Percentiles rank a stretch among this genome's conserved stretches.
Evolutionary conservation across 2,888 invertebrate genomes (phyloP).

Genomic region (Heteromurus nitidus): DNA sequence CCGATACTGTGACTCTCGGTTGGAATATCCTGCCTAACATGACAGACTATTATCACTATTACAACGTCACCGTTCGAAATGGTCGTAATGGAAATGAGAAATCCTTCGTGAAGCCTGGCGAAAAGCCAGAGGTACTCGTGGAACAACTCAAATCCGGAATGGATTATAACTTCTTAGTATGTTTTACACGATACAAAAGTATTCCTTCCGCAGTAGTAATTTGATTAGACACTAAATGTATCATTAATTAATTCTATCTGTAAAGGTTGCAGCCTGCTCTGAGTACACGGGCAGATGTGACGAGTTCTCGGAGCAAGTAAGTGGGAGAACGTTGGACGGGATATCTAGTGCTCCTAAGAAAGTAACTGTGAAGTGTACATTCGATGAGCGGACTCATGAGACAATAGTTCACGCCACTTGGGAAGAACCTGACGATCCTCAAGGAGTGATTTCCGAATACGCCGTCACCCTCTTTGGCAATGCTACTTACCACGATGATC

Average conservation of each 20-base stretch:
- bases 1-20: slow-evolving; percentile 87
- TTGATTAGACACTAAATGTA: not conserved
- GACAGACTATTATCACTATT: slow-evolving; percentile 71
- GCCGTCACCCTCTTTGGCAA: slow-evolving; percentile 80
- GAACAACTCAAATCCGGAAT: slow-evolving; percentile 85
- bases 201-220: not conserved
- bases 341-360: slow-evolving; percentile 85
- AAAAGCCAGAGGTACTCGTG: slow-evolving; percentile 85
- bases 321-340: slow-evolving; percentile 90
- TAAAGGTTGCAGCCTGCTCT: slow-evolving; percentile 85
- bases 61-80: slow-evolving; percentile 62
- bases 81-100: slow-evolving; percentile 22
- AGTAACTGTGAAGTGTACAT: slow-evolving; percentile 82
- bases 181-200: not conserved
- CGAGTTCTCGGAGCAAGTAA: slow-evolving; percentile 85
- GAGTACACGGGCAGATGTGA: slow-evolving; percentile 86
- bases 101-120: slow-evolving; percentile 73
- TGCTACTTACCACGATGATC: slow-evolving; percentile 79
- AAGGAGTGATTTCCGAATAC: slow-evolving; percentile 87
- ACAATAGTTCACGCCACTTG: slow-evolving; percentile 84
- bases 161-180: slow-evolving; percentile 85
- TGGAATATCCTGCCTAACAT: slow-evolving; percentile 78
- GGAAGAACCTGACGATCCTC: slow-evolving; percentile 84
- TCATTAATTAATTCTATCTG: slow-evolving; percentile 17
- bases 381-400: slow-evolving; percentile 79